These are phyloP conservation scores for Serinus canaria DNA, from an alignment of 2,113 vertebrate genomes.

Conservation along the genomic window DNA sequence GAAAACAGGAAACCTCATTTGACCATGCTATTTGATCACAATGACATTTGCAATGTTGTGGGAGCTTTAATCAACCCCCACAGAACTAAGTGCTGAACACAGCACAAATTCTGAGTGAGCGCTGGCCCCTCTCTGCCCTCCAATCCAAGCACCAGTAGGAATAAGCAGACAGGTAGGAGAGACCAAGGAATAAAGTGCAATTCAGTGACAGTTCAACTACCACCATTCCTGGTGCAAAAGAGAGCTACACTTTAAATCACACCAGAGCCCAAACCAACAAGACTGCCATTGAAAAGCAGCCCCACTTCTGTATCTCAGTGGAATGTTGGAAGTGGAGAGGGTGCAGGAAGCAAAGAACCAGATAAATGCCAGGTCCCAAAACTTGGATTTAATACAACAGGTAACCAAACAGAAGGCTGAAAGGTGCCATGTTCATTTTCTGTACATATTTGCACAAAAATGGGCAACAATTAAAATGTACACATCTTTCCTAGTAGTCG, in stretches of 20 bases:
- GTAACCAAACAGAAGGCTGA: not conserved
- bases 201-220: not conserved
- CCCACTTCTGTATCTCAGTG: not conserved
- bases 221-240: not conserved
- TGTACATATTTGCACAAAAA: too few species aligned
- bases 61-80: not conserved
- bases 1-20: not conserved
- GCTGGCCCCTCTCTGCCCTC: not conserved
- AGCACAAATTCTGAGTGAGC: not conserved
- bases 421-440: not conserved
- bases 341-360: not conserved
- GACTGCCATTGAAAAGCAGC: not conserved
- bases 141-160: not conserved
- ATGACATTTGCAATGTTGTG: not conserved
- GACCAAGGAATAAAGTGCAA: not conserved
- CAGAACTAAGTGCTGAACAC: not conserved
- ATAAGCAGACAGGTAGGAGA: not conserved
- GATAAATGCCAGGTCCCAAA: not conserved
- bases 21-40: not conserved
- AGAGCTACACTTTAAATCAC: not conserved
- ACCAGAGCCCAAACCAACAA: not conserved
- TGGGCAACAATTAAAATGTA: too few species aligned
- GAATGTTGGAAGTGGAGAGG: not conserved
- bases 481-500: too few species aligned
- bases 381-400: not conserved